Evolutionary conservation across 1,140 invertebrate genomes (phyloP).

Genomic region (Drosophila nannoptera): DNA sequence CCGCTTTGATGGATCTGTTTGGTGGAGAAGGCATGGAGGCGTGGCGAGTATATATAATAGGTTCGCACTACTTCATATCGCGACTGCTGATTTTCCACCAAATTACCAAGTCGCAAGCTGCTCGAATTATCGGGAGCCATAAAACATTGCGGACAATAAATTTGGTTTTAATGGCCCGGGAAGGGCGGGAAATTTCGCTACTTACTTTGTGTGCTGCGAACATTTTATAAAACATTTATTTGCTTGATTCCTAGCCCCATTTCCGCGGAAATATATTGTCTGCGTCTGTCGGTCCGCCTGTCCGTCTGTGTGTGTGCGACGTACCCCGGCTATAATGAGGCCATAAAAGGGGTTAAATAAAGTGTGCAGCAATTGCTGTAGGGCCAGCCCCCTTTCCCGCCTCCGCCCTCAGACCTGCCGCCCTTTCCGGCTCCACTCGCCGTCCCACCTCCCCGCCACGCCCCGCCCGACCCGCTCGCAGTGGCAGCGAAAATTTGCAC

Average conservation of each 20-base stretch:
- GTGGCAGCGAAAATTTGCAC: slow-evolving; percentile 72
- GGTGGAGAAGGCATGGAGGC: background rate
- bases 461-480: slow-evolving; percentile 16
- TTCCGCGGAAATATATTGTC: too few species aligned
- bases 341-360: slow-evolving; percentile 78
- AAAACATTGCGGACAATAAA: slow-evolving; percentile 72
- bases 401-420: background rate
- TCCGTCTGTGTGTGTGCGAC: slow-evolving; percentile 10
- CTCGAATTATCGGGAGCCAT: slow-evolving; percentile 56
- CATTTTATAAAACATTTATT: slow-evolving; percentile 78
- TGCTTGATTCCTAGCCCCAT: slow-evolving; percentile 77
- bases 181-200: slow-evolving; percentile 53
- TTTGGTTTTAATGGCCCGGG: slow-evolving; percentile 72
- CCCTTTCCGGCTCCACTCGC: too few species aligned
- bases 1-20: background rate
- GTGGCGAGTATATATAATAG: slow-evolving; percentile 40
- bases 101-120: slow-evolving; percentile 56
- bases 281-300: slow-evolving; percentile 58
- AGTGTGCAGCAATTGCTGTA: slow-evolving; percentile 74
- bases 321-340: slow-evolving; percentile 65
- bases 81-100: slow-evolving; percentile 55
- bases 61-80: slow-evolving; percentile 39
- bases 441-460: background rate
- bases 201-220: slow-evolving; percentile 63
- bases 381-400: slow-evolving; percentile 33